Conservation (phyloP, 64 coral and sea anemone species). For the Trachythela sp. region DNA sequence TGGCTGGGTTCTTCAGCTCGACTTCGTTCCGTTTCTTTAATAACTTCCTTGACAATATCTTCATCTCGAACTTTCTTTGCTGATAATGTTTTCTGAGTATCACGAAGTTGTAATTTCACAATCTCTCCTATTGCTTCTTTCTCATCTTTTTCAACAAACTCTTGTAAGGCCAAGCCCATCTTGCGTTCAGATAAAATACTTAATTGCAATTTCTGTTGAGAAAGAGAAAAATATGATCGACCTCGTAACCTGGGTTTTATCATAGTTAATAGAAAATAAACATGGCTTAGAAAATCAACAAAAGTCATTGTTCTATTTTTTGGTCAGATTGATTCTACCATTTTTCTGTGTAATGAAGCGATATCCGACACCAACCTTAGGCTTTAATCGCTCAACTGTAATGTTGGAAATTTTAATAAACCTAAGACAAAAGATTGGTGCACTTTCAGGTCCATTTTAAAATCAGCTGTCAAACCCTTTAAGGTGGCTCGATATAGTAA, state of each 20-base stretch:
- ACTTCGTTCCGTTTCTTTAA: conserved; percentile 15
- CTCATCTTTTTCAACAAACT: conserved; percentile 97
- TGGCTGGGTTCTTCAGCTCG: not conserved
- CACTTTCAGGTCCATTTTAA: no score
- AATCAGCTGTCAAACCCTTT: no score
- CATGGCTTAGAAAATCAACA: no score
- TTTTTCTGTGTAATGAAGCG: no score
- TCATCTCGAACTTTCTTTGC: conserved; percentile 67
- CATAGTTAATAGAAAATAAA: not conserved
- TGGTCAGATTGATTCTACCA: no score
- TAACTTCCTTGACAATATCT: conserved; percentile 68
- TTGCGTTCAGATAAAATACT: conserved; percentile 74
- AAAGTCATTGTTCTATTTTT: no score
- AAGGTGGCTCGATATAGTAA: no score
- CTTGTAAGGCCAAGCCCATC: conserved; percentile 85
- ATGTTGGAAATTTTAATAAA: no score
- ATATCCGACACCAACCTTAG: no score
- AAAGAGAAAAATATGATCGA: not conserved
- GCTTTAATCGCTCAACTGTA: no score
- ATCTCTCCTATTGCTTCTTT: conserved; percentile 80
- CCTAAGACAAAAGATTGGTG: no score
- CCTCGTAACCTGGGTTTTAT: no score
- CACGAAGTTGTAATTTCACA: conserved; percentile 83
- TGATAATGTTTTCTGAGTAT: conserved; percentile 70
- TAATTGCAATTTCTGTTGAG: conserved; percentile 69